Conservation (phyloP, 1,140 invertebrate genomes). For the Eriosoma lanigerum region DNA sequence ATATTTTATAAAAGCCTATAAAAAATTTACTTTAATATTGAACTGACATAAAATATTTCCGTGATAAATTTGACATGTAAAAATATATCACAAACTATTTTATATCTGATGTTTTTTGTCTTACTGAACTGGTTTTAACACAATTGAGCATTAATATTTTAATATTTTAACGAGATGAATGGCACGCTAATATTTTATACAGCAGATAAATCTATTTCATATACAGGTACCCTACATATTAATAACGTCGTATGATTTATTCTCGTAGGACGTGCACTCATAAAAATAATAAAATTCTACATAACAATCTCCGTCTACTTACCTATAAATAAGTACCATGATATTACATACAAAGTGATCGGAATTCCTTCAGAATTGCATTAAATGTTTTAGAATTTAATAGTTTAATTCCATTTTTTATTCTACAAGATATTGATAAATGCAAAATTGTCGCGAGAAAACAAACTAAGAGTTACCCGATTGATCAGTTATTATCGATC, state of each 20-base stretch:
- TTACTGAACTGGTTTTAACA: slow-evolving; percentile 11
- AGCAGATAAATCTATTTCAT: not conserved
- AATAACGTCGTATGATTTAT: not conserved
- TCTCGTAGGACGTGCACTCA: not conserved
- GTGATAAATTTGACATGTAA: slow-evolving; percentile 15
- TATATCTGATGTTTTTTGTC: slow-evolving; percentile 7
- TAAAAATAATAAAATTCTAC: not conserved
- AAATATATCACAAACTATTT: slow-evolving; percentile 12
- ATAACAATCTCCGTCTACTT: not conserved
- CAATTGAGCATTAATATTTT: not conserved
- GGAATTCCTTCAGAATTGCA: too few relatives aligned
- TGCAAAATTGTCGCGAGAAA: too few relatives aligned
- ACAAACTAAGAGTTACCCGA: too few relatives aligned
- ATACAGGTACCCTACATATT: not conserved
- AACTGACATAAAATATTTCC: not conserved
- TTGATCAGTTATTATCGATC: too few relatives aligned
- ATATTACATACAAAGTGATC: not conserved
- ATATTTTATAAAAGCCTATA: too few relatives aligned
- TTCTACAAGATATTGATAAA: too few relatives aligned
- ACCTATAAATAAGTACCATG: not conserved
- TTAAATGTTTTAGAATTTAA: too few relatives aligned
- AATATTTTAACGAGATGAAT: not conserved
- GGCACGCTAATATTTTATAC: slow-evolving; percentile 19
- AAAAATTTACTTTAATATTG: too few relatives aligned
- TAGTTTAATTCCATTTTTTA: too few relatives aligned